Evolutionary conservation across 2,797 vertebrate species (phyloP), one percentile per base, ranked within the genome.

Genomic region (Xiphorhynchus erythropygius): DNA sequence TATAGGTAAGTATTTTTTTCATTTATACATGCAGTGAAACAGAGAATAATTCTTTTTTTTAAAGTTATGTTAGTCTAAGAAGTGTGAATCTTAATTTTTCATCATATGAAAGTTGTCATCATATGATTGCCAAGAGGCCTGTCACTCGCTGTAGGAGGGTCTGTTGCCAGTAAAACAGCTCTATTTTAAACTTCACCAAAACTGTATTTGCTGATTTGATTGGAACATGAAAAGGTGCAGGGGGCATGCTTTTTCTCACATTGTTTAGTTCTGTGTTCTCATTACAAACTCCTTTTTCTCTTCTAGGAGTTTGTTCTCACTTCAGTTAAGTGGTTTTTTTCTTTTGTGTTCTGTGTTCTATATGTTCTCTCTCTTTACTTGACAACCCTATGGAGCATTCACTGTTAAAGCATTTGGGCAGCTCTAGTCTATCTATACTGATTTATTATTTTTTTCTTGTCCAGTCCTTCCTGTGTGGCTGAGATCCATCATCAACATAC

Each of bases 301-400:
- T 52, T 53, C 33, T 84, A 22, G 28, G 65, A 30, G 11, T 41
- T 77, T 49, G 24, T 53, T 84, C 46, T 83, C 23, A 16, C 24
- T 62, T 47, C 14, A 59, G 19, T 67, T 46, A 21, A 89, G 33
- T 60, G 10, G 3, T 5, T 1, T 63, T 69, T 82, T 50, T 25
- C 17, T 35, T 89, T 87, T 25, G 19, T 87, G 63, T 79, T 85
- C 55, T 90, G 70, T 97, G 59, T 97, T 83, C 33, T 75, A 1
- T 91, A 42, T 95, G 59, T 90, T 95, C 27, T 97, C n/a, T 97
- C 56, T 96, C 52, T 97, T 94, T 91, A 53, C 55, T 94, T 95
- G 82, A 91, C 95, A 94, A 91, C 91, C 24, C 22, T 96, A 5
- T 97, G 96, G 96, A 97, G 89, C 93, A 84, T 97, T 97, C 96